These are phyloP conservation scores for Poecile atricapillus DNA, from an alignment of 2,113 vertebrate species.

Conservation along the genomic window DNA sequence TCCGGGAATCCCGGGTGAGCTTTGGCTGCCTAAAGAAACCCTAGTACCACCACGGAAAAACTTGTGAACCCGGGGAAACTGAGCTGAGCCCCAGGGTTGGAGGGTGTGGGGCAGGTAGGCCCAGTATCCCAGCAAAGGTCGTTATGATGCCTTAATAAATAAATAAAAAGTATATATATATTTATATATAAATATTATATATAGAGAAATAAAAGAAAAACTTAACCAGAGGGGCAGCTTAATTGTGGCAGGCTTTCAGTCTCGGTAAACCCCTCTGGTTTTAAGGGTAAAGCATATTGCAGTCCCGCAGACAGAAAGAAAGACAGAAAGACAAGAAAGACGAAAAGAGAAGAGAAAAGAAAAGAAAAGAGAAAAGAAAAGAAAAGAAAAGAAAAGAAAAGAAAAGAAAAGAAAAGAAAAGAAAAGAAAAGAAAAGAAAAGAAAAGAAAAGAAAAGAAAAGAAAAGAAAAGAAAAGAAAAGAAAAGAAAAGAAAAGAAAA, in stretches of 20 bases:
- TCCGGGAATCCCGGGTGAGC: not conserved
- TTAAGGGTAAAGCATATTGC: not conserved
- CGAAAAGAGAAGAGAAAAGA: no score
- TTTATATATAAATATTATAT: not conserved
- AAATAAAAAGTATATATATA: not conserved
- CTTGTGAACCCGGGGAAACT: not conserved
- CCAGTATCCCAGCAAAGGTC: not conserved
- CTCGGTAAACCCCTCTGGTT: not conserved
- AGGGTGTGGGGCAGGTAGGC: not conserved
- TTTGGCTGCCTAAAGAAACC: not conserved
- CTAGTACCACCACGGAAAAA: not conserved
- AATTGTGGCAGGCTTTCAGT: not conserved
- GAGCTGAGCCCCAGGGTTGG: fast-evolving
- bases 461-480: no score
- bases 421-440: no score
- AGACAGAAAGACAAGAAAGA: no score
- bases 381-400: no score
- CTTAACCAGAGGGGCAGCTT: not conserved
- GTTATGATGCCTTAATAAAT: not conserved
- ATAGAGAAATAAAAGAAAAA: not conserved
- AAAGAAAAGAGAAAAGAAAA: no score
- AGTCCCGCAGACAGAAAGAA: no score
- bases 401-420: no score
- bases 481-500: no score
- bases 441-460: no score